Evolutionary conservation across 1,140 invertebrate species (phyloP).

Genomic region (Ips nitidus): DNA sequence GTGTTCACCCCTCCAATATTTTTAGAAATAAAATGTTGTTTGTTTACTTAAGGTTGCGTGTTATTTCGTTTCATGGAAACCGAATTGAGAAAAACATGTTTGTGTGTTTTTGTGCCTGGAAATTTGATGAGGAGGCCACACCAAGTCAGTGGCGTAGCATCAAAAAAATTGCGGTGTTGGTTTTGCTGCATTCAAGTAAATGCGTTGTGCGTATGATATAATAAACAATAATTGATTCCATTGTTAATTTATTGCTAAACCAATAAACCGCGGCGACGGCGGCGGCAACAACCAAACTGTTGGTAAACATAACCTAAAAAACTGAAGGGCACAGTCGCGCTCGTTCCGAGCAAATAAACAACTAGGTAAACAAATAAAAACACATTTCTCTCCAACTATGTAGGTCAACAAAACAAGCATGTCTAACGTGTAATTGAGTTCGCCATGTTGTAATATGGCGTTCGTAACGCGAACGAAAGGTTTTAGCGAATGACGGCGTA

Average conservation of each 20-base stretch:
- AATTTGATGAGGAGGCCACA: constrained; percentile 9
- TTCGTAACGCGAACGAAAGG: constrained; percentile 10
- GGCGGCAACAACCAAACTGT: background rate
- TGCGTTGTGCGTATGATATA: no score
- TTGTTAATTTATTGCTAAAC: background rate
- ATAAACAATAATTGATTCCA: background rate
- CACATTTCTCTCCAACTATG: constrained; percentile 30
- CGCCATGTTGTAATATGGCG: constrained; percentile 13
- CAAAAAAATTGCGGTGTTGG: no score
- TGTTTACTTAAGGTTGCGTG: constrained; percentile 19
- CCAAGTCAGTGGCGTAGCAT: constrained; percentile 3
- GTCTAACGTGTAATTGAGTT: constrained; percentile 17
- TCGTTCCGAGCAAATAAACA: constrained; percentile 30
- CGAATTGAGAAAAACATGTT: constrained; percentile 21
- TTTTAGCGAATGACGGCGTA: background rate
- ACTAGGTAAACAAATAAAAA: constrained; percentile 30
- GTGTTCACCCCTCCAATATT: constrained; percentile 7
- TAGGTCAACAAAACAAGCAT: constrained; percentile 28
- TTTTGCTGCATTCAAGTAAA: no score
- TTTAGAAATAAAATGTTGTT: constrained; percentile 19
- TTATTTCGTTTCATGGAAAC: constrained; percentile 20
- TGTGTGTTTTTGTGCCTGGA: constrained; percentile 13
- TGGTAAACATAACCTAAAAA: constrained; percentile 32
- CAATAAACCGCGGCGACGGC: background rate
- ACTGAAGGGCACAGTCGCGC: constrained; percentile 23